These are phyloP conservation scores for Prosopocoilus inquinatus DNA, from an alignment of 2,888 invertebrate genomes.

Conservation along the genomic window DNA sequence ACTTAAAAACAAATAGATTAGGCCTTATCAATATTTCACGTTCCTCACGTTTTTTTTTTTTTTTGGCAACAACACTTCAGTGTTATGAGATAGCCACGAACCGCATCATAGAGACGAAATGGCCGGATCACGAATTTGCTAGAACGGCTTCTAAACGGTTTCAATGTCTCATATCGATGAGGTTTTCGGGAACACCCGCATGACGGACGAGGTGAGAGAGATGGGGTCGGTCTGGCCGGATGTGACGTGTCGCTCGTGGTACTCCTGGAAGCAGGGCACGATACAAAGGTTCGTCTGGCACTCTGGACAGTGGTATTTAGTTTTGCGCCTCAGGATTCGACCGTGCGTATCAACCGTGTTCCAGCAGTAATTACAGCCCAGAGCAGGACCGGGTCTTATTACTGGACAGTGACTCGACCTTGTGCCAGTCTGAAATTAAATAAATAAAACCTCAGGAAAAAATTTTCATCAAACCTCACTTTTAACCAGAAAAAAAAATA, in stretches of 20 bases:
- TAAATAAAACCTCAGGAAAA: background rate
- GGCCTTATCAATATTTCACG: no score
- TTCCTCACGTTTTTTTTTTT: no score
- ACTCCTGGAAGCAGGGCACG: conserved; percentile 86
- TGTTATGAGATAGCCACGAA: no score
- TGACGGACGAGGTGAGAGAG: conserved; percentile 41
- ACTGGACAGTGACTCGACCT: conserved; percentile 82
- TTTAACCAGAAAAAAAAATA: background rate
- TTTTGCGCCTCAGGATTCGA: conserved; percentile 78
- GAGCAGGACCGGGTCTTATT: conserved; percentile 76
- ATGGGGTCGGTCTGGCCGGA: conserved; percentile 42
- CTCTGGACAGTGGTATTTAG: conserved; percentile 87
- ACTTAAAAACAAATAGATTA: no score
- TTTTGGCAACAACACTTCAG: no score
- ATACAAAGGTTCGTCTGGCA: conserved; percentile 87
- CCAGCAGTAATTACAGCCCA: conserved; percentile 90
- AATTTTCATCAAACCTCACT: no score
- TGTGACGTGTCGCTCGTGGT: conserved; percentile 63
- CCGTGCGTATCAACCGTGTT: conserved; percentile 84
- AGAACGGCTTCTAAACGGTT: conserved; percentile 3
- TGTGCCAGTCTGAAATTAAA: conserved; percentile 46
- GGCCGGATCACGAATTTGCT: conserved; percentile 12
- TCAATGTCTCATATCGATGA: conserved; percentile 44
- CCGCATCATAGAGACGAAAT: conserved; percentile 5
- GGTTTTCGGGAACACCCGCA: conserved; percentile 50